Conservation (phyloP, 2,113 vertebrate genomes). For the Sander vitreus region DNA sequence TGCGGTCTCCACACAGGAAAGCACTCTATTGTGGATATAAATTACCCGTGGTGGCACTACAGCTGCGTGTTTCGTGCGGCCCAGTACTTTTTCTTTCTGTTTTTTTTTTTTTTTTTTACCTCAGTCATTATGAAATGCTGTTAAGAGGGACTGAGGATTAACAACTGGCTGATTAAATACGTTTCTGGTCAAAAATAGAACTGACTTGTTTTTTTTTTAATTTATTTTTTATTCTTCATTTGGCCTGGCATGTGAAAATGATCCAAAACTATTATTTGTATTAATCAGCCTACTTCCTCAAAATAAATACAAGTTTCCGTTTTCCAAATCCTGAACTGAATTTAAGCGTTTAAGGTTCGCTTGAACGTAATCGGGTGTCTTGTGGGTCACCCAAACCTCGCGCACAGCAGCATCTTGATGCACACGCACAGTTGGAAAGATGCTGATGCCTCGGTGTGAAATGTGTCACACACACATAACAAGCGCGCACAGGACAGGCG, state of each 20-base stretch:
- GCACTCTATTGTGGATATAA: slow-evolving; percentile 68
- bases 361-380: background rate
- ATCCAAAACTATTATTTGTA: slow-evolving; percentile 43
- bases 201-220: background rate
- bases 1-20: slow-evolving; percentile 74
- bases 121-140: slow-evolving; percentile 16
- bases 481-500: background rate
- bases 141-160: slow-evolving; percentile 1
- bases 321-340: slow-evolving; percentile 1
- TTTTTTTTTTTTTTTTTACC: background rate
- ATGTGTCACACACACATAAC: background rate
- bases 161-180: slow-evolving; percentile 19
- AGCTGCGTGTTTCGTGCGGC: slow-evolving; percentile 46
- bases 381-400: background rate
- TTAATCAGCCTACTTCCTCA: slow-evolving; percentile 29
- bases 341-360: background rate
- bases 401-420: slow-evolving; percentile 8
- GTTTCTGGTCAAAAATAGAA: slow-evolving; percentile 21
- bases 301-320: background rate
- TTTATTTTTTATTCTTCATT: slow-evolving; percentile 15
- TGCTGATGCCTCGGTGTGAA: slow-evolving; percentile 47
- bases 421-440: slow-evolving; percentile 4
- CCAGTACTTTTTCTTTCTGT: background rate
- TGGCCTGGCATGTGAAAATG: slow-evolving; percentile 1
- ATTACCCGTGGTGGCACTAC: slow-evolving; percentile 58